Evolutionary conservation across 2,888 invertebrate genomes (phyloP).

Genomic region (Andricus quercusramuli): DNA sequence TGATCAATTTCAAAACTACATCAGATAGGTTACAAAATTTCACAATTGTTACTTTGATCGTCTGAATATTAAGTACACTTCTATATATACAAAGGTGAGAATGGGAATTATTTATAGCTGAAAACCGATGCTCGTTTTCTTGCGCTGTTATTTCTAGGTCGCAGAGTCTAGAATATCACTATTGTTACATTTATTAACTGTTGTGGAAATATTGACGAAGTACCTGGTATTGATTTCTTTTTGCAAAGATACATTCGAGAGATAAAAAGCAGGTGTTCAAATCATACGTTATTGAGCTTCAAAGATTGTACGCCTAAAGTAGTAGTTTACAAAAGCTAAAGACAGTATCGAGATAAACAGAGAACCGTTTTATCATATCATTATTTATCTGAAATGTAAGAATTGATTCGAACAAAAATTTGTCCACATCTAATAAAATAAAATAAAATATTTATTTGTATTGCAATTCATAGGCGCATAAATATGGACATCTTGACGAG

Average conservation of each 20-base stretch:
- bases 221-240: neutral
- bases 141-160: slow-evolving; percentile 13
- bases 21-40: too few species aligned
- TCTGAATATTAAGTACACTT: neutral
- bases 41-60: neutral
- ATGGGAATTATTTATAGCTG: neutral
- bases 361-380: neutral
- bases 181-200: slow-evolving; percentile 21
- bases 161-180: slow-evolving; percentile 10
- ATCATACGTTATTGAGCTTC: neutral
- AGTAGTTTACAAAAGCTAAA: neutral
- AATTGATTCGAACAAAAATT: neutral
- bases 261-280: neutral
- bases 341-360: neutral
- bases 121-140: neutral
- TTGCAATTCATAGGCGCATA: too few species aligned
- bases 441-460: too few species aligned
- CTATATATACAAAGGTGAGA: too few species aligned
- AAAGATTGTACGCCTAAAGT: neutral
- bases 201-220: slow-evolving; percentile 9
- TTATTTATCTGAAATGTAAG: neutral
- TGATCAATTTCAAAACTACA: neutral
- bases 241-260: neutral
- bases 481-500: too few species aligned
- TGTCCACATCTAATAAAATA: neutral